These are phyloP conservation scores for Drosophila fulvimacula DNA, from an alignment of 2,888 invertebrate genomes.

Conservation along the genomic window DNA sequence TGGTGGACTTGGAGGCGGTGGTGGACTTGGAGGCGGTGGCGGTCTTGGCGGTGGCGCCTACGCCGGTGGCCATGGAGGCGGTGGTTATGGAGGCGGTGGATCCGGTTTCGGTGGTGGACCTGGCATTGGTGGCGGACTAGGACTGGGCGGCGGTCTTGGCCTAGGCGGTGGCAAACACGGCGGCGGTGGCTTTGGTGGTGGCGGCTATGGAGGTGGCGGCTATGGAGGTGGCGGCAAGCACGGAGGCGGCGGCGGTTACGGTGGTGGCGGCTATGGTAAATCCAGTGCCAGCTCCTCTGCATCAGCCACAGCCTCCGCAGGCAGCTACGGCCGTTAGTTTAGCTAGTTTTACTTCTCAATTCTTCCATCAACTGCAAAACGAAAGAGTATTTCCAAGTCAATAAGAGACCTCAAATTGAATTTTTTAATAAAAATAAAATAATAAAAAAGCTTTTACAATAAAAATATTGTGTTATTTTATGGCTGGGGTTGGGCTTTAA, in stretches of 20 bases:
- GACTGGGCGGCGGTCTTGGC: slow-evolving; percentile 1
- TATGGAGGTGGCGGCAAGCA: slow-evolving; percentile 39
- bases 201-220: slow-evolving; percentile 34
- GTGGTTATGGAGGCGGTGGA: slow-evolving; percentile 9
- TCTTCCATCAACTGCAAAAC: slow-evolving; percentile 4
- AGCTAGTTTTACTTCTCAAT: slow-evolving; percentile 7
- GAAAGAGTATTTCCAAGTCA: slow-evolving; percentile 48
- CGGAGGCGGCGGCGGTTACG: slow-evolving; percentile 34
- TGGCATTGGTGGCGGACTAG: slow-evolving; percentile 10
- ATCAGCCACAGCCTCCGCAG: slow-evolving; percentile 33
- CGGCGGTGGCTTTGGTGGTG: slow-evolving; percentile 23
- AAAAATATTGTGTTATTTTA: background rate
- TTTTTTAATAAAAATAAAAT: slow-evolving; percentile 35
- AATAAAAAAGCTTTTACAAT: slow-evolving; percentile 26
- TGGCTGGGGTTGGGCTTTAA: background rate
- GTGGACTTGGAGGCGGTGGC: background rate
- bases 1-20: slow-evolving; percentile 14
- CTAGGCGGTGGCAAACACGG: slow-evolving; percentile 17
- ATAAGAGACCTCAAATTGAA: slow-evolving; percentile 21
- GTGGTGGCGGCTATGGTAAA: slow-evolving; percentile 41
- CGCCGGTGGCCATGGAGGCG: slow-evolving; percentile 7
- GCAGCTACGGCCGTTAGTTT: slow-evolving; percentile 41
- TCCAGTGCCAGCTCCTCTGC: slow-evolving; percentile 52
- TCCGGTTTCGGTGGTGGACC: slow-evolving; percentile 1
- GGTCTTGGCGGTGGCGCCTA: slow-evolving; percentile 7